phyloP scores from a whole-genome alignment of 1,140 invertebrate genomes.

The Pinna nobilis region DNA sequence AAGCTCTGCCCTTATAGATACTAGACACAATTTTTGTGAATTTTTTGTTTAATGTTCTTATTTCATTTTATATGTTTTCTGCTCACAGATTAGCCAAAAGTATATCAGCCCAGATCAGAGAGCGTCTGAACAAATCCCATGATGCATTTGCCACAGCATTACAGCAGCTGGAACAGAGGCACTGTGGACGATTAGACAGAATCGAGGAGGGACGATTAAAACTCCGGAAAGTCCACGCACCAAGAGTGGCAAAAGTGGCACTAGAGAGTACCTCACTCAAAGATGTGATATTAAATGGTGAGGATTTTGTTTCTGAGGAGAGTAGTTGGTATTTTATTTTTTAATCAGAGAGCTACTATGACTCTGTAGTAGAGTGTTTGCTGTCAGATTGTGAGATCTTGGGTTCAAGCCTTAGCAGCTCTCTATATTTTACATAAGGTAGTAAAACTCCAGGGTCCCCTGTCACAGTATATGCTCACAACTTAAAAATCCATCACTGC shows the following conservation, averaged over 20 bases:
- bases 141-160: conserved; percentile 83
- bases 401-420: too few species aligned
- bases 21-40: too few species aligned
- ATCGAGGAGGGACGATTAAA: conserved; percentile 85
- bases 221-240: conserved; percentile 86
- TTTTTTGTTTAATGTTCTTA: background rate
- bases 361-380: too few species aligned
- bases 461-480: too few species aligned
- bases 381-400: too few species aligned
- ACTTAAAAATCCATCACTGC: too few species aligned
- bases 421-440: too few species aligned
- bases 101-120: conserved; percentile 84
- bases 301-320: background rate
- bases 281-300: conserved; percentile 84
- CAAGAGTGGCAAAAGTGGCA: conserved; percentile 86
- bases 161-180: conserved; percentile 81
- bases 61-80: background rate
- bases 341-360: too few species aligned
- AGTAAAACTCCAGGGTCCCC: too few species aligned
- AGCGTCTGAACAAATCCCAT: conserved; percentile 82
- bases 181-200: conserved; percentile 84
- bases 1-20: too few species aligned
- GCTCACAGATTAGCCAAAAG: conserved; percentile 81
- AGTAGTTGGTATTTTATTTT: too few species aligned
- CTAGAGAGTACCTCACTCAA: conserved; percentile 90